A percentile compares a stretch with the other conserved stretches of the same genome.
Conservation (phyloP, 2,113 vertebrate genomes). For the Paraplagusia blochii region DNA sequence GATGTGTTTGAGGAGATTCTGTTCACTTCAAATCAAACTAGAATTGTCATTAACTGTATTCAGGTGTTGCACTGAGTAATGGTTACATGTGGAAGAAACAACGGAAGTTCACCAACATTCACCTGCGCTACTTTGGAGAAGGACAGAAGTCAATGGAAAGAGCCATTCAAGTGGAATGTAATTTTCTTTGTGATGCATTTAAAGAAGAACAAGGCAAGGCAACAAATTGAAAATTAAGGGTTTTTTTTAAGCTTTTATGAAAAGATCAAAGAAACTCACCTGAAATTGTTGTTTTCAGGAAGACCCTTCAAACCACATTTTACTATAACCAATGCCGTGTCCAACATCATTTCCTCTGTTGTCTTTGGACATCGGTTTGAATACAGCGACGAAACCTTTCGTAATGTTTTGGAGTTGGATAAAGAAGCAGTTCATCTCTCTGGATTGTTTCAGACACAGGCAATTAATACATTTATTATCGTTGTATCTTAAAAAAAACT, state of each 20-base stretch:
- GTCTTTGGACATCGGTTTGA: constrained; percentile 86
- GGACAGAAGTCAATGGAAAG: constrained; percentile 75
- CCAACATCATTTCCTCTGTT: constrained; percentile 83
- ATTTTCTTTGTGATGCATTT: constrained; percentile 70
- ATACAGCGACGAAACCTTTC: constrained; percentile 79
- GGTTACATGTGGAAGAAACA: constrained; percentile 80
- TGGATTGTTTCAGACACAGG: constrained; percentile 49
- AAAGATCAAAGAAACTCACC: not conserved
- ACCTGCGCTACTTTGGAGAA: constrained; percentile 80
- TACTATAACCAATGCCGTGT: constrained; percentile 77
- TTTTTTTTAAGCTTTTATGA: not conserved
- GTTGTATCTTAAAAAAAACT: not conserved
- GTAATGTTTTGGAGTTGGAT: constrained; percentile 76
- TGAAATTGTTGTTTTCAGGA: constrained; percentile 57
- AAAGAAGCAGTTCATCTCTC: constrained; percentile 67
- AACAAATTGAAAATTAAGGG: not conserved
- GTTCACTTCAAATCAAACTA: not conserved
- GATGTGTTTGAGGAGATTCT: not conserved
- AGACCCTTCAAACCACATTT: constrained; percentile 83
- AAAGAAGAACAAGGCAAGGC: constrained; percentile 77
- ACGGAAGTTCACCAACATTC: constrained; percentile 74
- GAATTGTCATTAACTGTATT: not conserved
- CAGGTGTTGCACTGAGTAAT: constrained; percentile 70
- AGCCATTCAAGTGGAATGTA: constrained; percentile 78
- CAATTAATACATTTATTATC: constrained; percentile 7